Evolutionary conservation across 2,888 invertebrate species (phyloP).

Genomic region (Mayetiola destructor): DNA sequence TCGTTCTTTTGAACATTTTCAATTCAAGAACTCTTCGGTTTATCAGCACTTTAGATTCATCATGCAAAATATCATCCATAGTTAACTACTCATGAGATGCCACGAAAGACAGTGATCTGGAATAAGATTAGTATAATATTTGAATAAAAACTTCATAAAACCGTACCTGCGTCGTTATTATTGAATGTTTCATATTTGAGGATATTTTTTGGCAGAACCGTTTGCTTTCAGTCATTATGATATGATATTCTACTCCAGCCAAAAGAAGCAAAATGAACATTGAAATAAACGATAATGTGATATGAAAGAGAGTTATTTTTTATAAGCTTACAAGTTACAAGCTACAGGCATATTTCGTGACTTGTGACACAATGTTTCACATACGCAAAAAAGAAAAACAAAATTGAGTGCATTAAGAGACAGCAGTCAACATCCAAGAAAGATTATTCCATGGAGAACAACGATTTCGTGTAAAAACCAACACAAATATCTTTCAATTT

Average conservation of each 20-base stretch:
- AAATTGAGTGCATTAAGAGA: no score
- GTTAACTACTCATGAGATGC: not conserved
- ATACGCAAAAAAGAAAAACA: no score
- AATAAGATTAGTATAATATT: not conserved
- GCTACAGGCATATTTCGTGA: constrained; percentile 5
- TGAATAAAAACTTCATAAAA: not conserved
- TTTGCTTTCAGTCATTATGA: not conserved
- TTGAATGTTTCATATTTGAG: not conserved
- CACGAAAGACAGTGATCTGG: not conserved
- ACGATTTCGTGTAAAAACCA: no score
- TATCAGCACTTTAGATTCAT: not conserved
- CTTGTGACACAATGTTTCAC: no score
- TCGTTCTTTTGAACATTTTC: no score
- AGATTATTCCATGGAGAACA: no score
- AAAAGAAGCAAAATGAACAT: not conserved
- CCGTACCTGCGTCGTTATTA: not conserved
- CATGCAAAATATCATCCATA: not conserved
- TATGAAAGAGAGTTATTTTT: not conserved
- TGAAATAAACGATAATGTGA: constrained; percentile 7
- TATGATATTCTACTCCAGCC: not conserved
- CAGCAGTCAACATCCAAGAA: no score
- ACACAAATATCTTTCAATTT: no score
- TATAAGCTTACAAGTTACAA: no score
- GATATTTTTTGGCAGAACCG: not conserved
- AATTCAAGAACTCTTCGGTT: no score